phyloP scores from a whole-genome alignment of 2,888 invertebrate species.

The Lepidocyrtinus sp. region DNA sequence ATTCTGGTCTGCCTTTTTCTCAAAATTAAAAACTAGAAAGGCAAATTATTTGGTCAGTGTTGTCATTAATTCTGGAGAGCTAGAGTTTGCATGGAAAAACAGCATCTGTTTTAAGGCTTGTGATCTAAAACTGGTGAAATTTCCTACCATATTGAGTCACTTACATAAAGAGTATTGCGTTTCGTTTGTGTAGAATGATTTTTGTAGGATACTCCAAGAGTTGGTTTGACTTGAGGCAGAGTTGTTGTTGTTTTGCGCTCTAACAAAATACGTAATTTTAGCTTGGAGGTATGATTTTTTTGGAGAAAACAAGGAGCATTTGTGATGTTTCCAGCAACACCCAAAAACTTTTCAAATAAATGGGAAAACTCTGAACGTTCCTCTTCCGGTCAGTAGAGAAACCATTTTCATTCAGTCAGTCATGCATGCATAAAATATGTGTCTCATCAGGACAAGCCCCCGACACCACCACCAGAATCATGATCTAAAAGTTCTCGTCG shows the following conservation, averaged over 20 bases:
- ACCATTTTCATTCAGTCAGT: slow-evolving; percentile 29
- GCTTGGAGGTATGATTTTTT: background rate
- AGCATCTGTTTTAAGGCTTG: background rate
- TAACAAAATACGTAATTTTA: background rate
- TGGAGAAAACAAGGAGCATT: background rate
- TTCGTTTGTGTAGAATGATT: background rate
- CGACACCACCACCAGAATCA: too few species aligned
- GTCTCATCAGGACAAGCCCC: slow-evolving; percentile 18
- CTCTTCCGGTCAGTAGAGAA: slow-evolving; percentile 41
- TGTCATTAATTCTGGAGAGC: background rate
- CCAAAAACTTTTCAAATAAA: background rate
- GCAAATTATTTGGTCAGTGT: background rate
- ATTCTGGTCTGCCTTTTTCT: too few species aligned
- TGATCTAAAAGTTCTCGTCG: too few species aligned
- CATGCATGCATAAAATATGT: slow-evolving; percentile 44
- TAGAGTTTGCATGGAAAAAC: background rate
- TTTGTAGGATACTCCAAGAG: background rate
- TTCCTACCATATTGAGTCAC: background rate
- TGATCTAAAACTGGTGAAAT: background rate
- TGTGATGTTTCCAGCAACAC: background rate
- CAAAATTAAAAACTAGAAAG: too few species aligned
- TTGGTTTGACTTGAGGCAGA: background rate
- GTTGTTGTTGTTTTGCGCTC: background rate
- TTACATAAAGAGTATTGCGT: background rate
- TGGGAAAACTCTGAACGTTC: slow-evolving; percentile 42